These are phyloP conservation scores for Caenorhabditis briggsae DNA, from an alignment of 1,140 invertebrate genomes.

Conservation along the genomic window DNA sequence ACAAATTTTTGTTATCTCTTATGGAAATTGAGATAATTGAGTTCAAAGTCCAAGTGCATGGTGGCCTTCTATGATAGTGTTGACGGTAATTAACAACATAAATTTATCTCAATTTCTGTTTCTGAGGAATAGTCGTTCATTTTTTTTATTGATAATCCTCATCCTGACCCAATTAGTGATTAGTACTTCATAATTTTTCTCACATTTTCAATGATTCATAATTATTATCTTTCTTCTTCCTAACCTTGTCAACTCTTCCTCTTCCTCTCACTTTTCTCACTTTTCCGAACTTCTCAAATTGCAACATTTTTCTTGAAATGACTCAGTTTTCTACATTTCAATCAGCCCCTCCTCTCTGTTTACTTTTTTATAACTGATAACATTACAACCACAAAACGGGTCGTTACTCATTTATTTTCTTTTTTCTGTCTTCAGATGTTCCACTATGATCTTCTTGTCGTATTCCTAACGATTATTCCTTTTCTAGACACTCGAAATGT, in stretches of 20 bases:
- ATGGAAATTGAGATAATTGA: too few relatives aligned
- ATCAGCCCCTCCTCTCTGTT: background rate
- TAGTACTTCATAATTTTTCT: too few relatives aligned
- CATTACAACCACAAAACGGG: background rate
- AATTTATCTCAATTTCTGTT: too few relatives aligned
- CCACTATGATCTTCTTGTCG: background rate
- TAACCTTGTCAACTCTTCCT: background rate
- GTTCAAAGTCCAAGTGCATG: too few relatives aligned
- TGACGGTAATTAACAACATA: too few relatives aligned
- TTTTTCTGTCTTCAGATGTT: conserved; percentile 28
- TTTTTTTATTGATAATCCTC: too few relatives aligned
- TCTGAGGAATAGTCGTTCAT: too few relatives aligned
- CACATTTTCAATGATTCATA: too few relatives aligned
- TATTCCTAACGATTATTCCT: background rate
- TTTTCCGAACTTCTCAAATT: background rate
- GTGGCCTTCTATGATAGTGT: too few relatives aligned
- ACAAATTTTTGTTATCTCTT: too few relatives aligned
- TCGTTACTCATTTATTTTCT: background rate
- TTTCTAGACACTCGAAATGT: background rate
- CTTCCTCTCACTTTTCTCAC: background rate
- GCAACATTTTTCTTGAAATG: conserved; percentile 19
- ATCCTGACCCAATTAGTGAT: too few relatives aligned
- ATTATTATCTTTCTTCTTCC: background rate
- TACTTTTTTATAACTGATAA: background rate
- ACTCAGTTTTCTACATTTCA: conserved; percentile 1